Percentiles rank a stretch among this genome's conserved stretches.
Conservation (phyloP, 30 jellyfish, hydroid and myxozoan genomes). For the Euphysa ruthae region DNA sequence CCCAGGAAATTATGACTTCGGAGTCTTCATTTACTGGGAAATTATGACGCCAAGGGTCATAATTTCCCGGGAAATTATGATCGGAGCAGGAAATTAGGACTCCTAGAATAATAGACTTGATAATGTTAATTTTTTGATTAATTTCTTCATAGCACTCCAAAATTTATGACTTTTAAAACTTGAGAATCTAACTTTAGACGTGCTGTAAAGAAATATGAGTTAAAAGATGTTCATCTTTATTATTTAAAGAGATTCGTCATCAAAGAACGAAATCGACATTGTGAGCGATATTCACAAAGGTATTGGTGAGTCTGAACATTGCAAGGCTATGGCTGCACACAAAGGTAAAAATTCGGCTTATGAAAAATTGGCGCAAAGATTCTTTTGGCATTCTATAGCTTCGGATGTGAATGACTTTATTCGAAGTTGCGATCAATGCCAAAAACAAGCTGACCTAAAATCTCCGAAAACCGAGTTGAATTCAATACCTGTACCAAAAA, state of each 20-base stretch:
- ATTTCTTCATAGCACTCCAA: no score
- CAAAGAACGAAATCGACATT: slow-evolving; percentile 11
- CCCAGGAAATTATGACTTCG: no score
- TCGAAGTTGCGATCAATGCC: slow-evolving; percentile 11
- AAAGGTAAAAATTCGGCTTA: slow-evolving; percentile 1
- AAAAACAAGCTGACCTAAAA: background rate
- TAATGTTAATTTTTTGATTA: no score
- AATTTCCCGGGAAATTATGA: no score
- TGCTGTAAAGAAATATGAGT: background rate
- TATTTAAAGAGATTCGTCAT: slow-evolving; percentile 2
- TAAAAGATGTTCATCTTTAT: background rate
- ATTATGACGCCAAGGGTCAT: no score
- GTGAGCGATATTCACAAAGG: slow-evolving; percentile 17
- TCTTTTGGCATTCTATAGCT: no score
- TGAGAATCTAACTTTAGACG: slow-evolving; percentile 12
- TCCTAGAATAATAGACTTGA: no score
- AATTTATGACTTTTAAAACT: no score
- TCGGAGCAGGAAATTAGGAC: no score
- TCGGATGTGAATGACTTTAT: slow-evolving; percentile 5
- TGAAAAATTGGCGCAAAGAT: slow-evolving; percentile 14
- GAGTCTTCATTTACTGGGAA: no score
- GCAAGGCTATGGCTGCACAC: slow-evolving; percentile 9
- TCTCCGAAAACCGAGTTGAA: background rate
- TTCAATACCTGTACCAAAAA: slow-evolving; percentile 19
- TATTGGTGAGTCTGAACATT: slow-evolving; percentile 20